Conservation (phyloP, 2,113 vertebrate genomes). For the Hypocryptadius cinnamomeus region DNA sequence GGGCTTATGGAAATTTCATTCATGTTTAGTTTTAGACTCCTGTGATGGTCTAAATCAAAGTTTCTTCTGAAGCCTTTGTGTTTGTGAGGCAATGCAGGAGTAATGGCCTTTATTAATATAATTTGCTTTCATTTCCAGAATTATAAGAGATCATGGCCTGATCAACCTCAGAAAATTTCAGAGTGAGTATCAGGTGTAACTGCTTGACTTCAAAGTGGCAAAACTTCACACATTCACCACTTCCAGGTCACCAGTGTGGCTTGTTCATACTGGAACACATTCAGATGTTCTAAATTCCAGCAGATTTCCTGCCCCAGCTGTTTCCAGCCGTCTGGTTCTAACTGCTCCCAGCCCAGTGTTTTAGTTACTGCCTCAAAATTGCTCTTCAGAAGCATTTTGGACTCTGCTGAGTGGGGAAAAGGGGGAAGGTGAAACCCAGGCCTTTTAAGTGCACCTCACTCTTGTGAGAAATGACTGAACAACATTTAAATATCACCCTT, state of each 20-base stretch:
- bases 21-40: background rate
- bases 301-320: background rate
- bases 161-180: conserved; percentile 97
- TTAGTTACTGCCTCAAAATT: background rate
- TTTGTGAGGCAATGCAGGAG: background rate
- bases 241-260: background rate
- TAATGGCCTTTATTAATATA: background rate
- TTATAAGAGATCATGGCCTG: conserved; percentile 95
- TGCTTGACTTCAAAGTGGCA: background rate
- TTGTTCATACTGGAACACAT: background rate
- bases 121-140: conserved; percentile 75
- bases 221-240: background rate
- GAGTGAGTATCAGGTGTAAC: conserved; percentile 78
- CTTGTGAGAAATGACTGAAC: background rate
- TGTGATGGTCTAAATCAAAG: background rate
- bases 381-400: background rate
- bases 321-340: background rate
- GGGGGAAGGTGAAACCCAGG: background rate
- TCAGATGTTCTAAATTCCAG: background rate
- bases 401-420: background rate
- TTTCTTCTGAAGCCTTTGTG: background rate
- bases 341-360: background rate
- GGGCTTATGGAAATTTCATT: background rate
- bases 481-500: background rate
- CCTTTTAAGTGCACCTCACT: background rate